Evolutionary conservation across 2,888 invertebrate species (phyloP).

Genomic region (Pristionchus arcanus): DNA sequence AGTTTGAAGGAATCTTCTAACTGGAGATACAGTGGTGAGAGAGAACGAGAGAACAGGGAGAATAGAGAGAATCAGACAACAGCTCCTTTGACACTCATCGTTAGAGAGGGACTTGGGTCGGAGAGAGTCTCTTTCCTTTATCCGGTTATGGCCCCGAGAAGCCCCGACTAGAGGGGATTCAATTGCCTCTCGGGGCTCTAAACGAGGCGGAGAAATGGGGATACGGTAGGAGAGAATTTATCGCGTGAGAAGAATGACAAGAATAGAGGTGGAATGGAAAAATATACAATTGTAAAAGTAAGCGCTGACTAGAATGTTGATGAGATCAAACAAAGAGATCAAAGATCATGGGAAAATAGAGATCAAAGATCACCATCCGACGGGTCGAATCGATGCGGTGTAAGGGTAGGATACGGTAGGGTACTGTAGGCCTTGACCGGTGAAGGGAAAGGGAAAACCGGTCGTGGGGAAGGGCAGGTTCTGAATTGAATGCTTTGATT

Average conservation of each 20-base stretch:
- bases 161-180: conserved; percentile 4
- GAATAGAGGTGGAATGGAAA: conserved; percentile 6
- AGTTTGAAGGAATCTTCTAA: conserved; percentile 1
- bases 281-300: too few relatives aligned
- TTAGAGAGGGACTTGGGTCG: background rate
- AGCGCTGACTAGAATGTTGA: background rate
- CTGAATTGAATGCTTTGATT: background rate
- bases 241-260: background rate
- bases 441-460: conserved; percentile 48
- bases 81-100: conserved; percentile 5
- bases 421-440: background rate
- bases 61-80: background rate
- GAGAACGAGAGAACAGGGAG: background rate
- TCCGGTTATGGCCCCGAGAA: conserved; percentile 23
- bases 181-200: conserved; percentile 17
- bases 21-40: background rate
- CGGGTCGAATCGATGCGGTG: conserved; percentile 10
- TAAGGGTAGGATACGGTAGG: conserved; percentile 36
- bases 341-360: background rate
- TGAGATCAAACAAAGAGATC: background rate
- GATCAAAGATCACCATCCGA: conserved; percentile 53
- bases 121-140: conserved; percentile 21
- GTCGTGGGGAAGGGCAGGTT: conserved; percentile 11
- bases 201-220: background rate
- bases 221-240: conserved; percentile 16